phyloP scores from a whole-genome alignment of 2,888 invertebrate species.

The Ochlodes sylvanus region DNA sequence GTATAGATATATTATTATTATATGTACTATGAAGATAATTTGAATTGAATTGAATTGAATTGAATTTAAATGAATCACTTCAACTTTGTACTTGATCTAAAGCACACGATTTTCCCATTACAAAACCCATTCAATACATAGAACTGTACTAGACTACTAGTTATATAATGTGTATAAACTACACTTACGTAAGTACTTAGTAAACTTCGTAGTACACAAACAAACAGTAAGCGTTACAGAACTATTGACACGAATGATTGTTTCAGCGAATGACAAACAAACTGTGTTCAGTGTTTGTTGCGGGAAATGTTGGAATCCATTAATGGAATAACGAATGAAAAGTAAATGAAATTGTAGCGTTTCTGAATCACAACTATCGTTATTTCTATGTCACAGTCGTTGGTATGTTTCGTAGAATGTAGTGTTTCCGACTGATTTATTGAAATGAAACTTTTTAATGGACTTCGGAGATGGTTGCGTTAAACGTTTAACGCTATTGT shows the following conservation, averaged over 20 bases:
- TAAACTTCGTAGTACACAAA: background rate
- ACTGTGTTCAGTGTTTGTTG: background rate
- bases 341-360: background rate
- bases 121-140: background rate
- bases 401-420: too few relatives aligned
- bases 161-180: background rate
- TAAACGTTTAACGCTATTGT: too few relatives aligned
- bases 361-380: background rate
- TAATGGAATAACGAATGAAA: slow-evolving; percentile 8
- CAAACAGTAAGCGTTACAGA: background rate
- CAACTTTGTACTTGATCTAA: background rate
- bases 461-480: too few relatives aligned
- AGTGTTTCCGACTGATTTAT: too few relatives aligned
- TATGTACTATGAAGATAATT: too few relatives aligned
- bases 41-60: too few relatives aligned
- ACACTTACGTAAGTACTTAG: background rate
- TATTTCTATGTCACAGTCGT: too few relatives aligned
- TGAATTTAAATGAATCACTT: background rate
- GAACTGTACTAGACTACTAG: background rate
- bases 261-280: slow-evolving; percentile 4
- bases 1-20: too few relatives aligned
- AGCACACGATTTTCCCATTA: background rate
- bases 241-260: slow-evolving; percentile 11
- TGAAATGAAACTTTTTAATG: too few relatives aligned
- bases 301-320: background rate